phyloP scores from a whole-genome alignment of 2,888 invertebrate species.

The Tetrapedia diversipes region DNA sequence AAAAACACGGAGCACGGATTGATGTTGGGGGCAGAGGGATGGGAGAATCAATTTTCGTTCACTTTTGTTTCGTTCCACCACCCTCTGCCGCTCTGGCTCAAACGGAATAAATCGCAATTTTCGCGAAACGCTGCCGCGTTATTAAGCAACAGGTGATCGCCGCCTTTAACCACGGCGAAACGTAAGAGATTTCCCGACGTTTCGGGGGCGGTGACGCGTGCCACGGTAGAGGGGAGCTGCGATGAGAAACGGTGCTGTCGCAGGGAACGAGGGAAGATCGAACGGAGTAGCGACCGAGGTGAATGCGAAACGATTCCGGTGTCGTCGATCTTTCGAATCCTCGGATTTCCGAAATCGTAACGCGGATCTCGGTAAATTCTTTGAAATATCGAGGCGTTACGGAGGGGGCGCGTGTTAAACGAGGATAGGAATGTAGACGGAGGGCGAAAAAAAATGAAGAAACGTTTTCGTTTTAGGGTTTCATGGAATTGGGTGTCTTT shows the following conservation, averaged over 20 bases:
- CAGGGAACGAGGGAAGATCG: neutral
- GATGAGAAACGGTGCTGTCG: slow-evolving; percentile 5
- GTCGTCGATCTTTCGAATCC: slow-evolving; percentile 44
- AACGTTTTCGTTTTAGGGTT: too few species aligned
- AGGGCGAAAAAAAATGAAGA: too few species aligned
- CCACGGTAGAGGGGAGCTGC: too few species aligned
- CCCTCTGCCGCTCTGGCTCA: neutral
- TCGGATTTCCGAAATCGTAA: slow-evolving; percentile 18
- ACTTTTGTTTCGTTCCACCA: neutral
- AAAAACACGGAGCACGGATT: neutral
- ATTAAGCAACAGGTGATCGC: slow-evolving; percentile 66
- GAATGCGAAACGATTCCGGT: slow-evolving; percentile 48
- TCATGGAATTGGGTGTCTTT: too few species aligned
- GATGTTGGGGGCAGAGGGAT: too few species aligned
- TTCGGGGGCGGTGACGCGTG: too few species aligned
- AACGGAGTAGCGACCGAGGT: slow-evolving; percentile 3
- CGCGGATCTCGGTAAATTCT: slow-evolving; percentile 26
- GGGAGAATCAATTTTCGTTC: slow-evolving; percentile 20
- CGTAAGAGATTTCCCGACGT: slow-evolving; percentile 10
- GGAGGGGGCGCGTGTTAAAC: too few species aligned
- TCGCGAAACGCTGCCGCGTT: slow-evolving; percentile 38
- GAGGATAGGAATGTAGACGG: too few species aligned
- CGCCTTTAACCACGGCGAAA: neutral
- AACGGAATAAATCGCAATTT: slow-evolving; percentile 56
- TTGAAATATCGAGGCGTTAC: slow-evolving; percentile 61